These are phyloP conservation scores for Garra rufa DNA, from an alignment of 2,113 vertebrate species.

Conservation along the genomic window DNA sequence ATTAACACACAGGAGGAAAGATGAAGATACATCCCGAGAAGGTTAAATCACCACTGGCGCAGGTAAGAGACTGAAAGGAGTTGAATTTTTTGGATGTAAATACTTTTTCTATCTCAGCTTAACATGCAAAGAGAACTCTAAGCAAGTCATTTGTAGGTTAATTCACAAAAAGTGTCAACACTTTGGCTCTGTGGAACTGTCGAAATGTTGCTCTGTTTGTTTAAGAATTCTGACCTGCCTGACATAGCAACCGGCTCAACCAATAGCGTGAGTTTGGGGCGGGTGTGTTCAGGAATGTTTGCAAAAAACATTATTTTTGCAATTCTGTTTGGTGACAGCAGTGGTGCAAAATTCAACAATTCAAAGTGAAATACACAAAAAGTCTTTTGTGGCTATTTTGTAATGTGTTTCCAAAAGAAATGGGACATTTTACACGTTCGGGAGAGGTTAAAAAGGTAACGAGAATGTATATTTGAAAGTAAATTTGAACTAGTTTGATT, in stretches of 20 bases:
- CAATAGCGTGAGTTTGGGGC: not conserved
- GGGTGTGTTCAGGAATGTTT: not conserved
- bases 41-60: not conserved
- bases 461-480: too few species aligned
- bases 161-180: not conserved
- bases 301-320: not conserved
- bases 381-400: not conserved
- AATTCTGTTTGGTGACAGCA: not conserved
- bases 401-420: not conserved
- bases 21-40: conserved; percentile 1
- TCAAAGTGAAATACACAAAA: not conserved
- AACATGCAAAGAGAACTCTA: not conserved
- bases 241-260: conserved; percentile 29
- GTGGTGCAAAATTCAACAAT: not conserved
- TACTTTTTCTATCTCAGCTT: not conserved
- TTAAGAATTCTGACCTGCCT: conserved; percentile 10
- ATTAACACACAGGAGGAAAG: not conserved
- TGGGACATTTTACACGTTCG: not conserved
- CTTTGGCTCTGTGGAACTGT: not conserved
- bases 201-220: conserved; percentile 6
- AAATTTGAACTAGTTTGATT: not conserved
- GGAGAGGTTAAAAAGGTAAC: too few species aligned
- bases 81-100: not conserved
- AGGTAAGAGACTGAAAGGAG: not conserved
- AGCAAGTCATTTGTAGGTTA: conserved; percentile 5